Base-by-base conservation (phyloP, 2,888 invertebrate species). In the Cetonia aurata region DNA sequence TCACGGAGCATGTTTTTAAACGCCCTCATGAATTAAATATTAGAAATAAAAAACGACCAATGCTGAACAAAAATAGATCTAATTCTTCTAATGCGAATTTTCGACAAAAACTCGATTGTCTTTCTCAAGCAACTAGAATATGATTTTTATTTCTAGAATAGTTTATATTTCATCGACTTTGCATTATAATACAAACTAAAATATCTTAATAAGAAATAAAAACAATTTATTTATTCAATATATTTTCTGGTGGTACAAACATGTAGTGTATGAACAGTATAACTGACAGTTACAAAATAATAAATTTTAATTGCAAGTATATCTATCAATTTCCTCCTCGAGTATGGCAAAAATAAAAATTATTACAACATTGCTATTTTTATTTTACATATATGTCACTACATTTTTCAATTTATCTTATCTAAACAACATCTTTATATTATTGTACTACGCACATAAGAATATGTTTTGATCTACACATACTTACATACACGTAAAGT, bases 321-420 rank as follows among this genome's bases (percentile, higher is more conserved):
- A n/a, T n/a, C n/a, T 12, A 6, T 31, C 33, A 57, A 42, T 41
- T 48, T 48, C 37, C 33, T n/a, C 50, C 17, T 37, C 33, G 37
- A 33, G 62, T 65, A 65, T 33, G 31, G 33, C 33, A 62, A 62
- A 57, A 62, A 62, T 50, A 65, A 65, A 50, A 52, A 50, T 65
- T 15, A 37, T 37, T 37, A 8, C 37, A 37, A 10, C 10, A 37
- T 37, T 37, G 25, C 19, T 52, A 37, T n/a, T 46, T 8, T 62
- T 57, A 42, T 19, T 37, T 57, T 42, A 2, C 10, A 17, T 13
- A 15, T 25, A 3, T 25, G 25, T 33, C n/a, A 37, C n/a, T 56
- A 0, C 41, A 8, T 41, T 41, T 42, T 57, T 41, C 10, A 17
- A 48, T 17, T 9, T n/a, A 57, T 57, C 17, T 37, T 37, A 37